Percentiles rank a stretch among this genome's conserved stretches.
These are phyloP conservation scores for Apistogramma diplotaenia DNA, from an alignment of 2,113 vertebrate species.

Conservation along the genomic window DNA sequence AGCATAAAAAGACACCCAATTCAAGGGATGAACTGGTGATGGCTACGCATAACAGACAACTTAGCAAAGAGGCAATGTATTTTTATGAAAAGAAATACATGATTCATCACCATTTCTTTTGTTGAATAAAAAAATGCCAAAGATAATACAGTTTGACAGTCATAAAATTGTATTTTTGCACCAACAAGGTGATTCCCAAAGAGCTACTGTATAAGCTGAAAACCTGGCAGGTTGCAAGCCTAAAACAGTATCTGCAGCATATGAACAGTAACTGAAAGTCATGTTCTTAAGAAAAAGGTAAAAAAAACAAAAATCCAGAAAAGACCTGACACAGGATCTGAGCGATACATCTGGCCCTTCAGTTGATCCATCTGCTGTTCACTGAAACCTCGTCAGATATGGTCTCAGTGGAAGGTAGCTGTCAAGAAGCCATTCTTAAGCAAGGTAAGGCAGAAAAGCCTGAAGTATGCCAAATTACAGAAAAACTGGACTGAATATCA, in stretches of 20 bases:
- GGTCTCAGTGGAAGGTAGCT: neutral
- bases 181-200: neutral
- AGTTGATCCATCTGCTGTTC: neutral
- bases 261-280: neutral
- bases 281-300: neutral
- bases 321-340: neutral
- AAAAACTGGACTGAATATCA: too few relatives aligned
- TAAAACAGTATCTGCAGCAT: neutral
- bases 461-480: neutral
- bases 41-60: too few relatives aligned
- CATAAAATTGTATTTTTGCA: neutral
- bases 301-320: neutral
- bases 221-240: neutral
- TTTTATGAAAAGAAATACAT: too few relatives aligned
- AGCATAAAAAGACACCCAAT: neutral
- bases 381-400: neutral
- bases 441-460: neutral
- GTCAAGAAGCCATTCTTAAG: neutral
- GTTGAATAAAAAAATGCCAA: neutral
- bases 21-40: neutral
- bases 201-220: neutral
- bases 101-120: too few relatives aligned
- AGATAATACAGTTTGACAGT: neutral
- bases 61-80: too few relatives aligned
- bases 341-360: neutral